A percentile compares a stretch with the other conserved stretches of the same genome.
Conservation (phyloP, 2,113 vertebrate species). For the Nycticryphes semicollaris region DNA sequence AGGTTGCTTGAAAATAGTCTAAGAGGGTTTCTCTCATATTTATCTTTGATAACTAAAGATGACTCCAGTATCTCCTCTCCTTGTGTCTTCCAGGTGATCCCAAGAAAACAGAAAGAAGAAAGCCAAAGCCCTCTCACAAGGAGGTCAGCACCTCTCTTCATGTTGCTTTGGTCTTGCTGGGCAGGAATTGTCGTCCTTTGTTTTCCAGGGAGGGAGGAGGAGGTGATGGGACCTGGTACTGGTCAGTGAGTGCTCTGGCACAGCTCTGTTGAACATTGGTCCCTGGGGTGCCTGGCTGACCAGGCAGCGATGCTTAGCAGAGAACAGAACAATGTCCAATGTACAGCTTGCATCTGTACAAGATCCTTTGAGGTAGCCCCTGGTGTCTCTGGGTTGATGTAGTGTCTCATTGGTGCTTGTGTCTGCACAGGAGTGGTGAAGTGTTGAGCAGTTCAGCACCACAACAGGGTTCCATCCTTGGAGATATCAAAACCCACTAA, state of each 20-base stretch:
- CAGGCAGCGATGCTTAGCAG: fast-evolving
- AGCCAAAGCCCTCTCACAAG: conserved; percentile 55
- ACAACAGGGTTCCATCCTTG: background rate
- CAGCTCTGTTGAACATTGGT: background rate
- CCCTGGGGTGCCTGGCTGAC: background rate
- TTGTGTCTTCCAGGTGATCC: conserved; percentile 70
- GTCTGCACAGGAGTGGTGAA: background rate
- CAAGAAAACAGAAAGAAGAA: conserved; percentile 65
- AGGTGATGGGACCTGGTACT: background rate
- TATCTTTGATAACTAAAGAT: background rate
- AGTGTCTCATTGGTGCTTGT: fast-evolving
- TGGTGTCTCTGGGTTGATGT: background rate
- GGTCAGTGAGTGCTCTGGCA: background rate
- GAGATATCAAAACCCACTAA: background rate
- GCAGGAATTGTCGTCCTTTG: background rate
- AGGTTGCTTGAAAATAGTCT: background rate
- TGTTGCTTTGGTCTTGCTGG: background rate
- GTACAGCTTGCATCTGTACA: background rate
- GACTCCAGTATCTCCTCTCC: background rate
- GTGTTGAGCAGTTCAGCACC: background rate
- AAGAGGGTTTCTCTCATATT: background rate
- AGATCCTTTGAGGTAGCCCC: background rate
- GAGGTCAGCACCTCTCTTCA: conserved; percentile 24
- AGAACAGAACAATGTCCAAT: background rate
- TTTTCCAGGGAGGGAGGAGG: background rate